Conservation (phyloP, 2,888 invertebrate species). For the Cataglyphis livida region DNA sequence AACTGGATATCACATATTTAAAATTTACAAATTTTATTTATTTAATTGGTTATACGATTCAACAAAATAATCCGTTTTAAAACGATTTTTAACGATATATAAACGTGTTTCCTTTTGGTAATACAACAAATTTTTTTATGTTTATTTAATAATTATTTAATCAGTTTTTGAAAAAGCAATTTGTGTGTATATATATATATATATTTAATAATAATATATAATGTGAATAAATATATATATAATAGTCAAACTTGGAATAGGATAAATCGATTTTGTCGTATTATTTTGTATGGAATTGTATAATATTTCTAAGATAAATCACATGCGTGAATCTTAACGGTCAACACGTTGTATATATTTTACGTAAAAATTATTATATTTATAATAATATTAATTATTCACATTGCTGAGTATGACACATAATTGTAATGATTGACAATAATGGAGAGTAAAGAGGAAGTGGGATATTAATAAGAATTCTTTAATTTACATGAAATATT, state of each 20-base stretch:
- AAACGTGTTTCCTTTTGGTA: background rate
- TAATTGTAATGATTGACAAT: conserved; percentile 16
- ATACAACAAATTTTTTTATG: too few species aligned
- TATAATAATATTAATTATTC: conserved; percentile 25
- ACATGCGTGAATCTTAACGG: background rate
- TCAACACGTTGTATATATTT: background rate
- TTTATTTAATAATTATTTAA: background rate
- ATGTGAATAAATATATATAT: background rate
- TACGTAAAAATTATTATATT: conserved; percentile 20
- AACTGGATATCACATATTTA: background rate
- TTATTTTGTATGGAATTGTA: background rate
- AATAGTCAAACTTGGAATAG: background rate
- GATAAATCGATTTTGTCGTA: background rate
- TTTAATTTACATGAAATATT: conserved; percentile 81
- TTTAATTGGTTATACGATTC: background rate
- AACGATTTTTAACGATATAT: background rate
- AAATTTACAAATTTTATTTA: background rate
- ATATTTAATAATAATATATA: conserved; percentile 8
- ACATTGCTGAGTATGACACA: conserved; percentile 6
- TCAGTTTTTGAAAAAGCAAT: background rate
- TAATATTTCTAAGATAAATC: background rate
- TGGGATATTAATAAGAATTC: conserved; percentile 76
- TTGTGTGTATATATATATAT: background rate
- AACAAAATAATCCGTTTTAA: background rate
- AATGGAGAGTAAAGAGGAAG: conserved; percentile 61